Evolutionary conservation across 2,888 invertebrate genomes (phyloP).

Genomic region (Dynastes maya): DNA sequence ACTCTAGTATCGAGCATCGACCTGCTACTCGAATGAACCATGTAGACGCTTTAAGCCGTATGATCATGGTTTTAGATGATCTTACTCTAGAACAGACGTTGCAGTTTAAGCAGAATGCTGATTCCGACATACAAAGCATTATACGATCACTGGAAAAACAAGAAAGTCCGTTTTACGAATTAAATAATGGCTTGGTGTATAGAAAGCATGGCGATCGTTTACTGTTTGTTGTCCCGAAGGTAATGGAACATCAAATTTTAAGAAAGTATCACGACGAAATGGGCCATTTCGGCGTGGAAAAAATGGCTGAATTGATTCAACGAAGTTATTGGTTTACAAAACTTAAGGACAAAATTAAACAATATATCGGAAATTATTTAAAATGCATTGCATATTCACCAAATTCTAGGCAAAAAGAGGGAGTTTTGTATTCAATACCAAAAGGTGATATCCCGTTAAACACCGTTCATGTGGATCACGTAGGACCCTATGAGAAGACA

Average conservation of each 20-base stretch:
- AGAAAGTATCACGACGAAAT: not conserved
- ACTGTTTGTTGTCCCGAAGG: not conserved
- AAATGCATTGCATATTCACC: not conserved
- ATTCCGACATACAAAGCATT: not conserved
- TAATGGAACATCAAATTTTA: not conserved
- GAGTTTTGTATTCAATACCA: not conserved
- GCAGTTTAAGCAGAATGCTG: not conserved
- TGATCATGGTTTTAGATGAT: not conserved
- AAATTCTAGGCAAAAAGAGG: not conserved
- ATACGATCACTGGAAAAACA: not conserved
- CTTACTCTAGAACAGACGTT: not conserved
- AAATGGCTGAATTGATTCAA: not conserved
- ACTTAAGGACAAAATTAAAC: not conserved
- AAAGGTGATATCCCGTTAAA: not conserved
- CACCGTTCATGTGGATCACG: not conserved
- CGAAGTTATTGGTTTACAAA: constrained; percentile 15
- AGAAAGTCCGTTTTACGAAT: not conserved
- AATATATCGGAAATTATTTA: not conserved
- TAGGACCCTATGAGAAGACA: constrained; percentile 1
- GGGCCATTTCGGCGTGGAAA: not conserved
- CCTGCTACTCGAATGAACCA: constrained; percentile 31
- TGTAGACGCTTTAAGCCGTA: constrained; percentile 45
- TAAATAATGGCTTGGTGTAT: not conserved
- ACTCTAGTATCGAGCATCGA: constrained; percentile 60
- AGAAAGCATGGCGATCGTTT: not conserved